Conservation (phyloP, 2,113 vertebrate genomes). For the Salvelinus sp. region DNA sequence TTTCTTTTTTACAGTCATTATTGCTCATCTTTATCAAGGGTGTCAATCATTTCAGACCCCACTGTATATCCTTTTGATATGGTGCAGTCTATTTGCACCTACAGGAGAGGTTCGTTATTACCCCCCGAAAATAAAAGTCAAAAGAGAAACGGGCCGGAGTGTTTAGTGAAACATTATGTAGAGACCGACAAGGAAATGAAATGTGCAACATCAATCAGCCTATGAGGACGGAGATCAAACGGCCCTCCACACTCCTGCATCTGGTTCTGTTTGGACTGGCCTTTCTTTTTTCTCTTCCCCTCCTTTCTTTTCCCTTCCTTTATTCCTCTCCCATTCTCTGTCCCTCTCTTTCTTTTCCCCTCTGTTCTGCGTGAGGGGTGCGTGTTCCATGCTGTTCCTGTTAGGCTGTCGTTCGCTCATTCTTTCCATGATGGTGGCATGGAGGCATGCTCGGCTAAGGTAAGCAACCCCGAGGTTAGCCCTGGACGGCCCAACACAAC, state of each 20-base stretch:
- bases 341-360: slow-evolving; percentile 27
- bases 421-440: slow-evolving; percentile 73
- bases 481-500: slow-evolving; percentile 25
- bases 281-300: slow-evolving; percentile 51
- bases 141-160: slow-evolving; percentile 62
- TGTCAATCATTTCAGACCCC: too few relatives aligned
- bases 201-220: slow-evolving; percentile 77
- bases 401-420: slow-evolving; percentile 64
- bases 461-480: slow-evolving; percentile 41
- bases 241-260: slow-evolving; percentile 68
- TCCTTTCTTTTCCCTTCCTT: slow-evolving; percentile 41
- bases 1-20: too few relatives aligned
- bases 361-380: slow-evolving; percentile 44
- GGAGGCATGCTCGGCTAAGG: slow-evolving; percentile 64
- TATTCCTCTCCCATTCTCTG: slow-evolving; percentile 12
- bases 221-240: slow-evolving; percentile 77
- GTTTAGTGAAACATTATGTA: slow-evolving; percentile 80
- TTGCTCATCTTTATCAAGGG: too few relatives aligned
- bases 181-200: slow-evolving; percentile 78
- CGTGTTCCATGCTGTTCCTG: slow-evolving; percentile 65
- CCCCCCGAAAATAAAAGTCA: slow-evolving; percentile 55
- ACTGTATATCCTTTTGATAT: slow-evolving; percentile 31
- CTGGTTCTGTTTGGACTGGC: slow-evolving; percentile 70
- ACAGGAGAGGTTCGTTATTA: slow-evolving; percentile 65
- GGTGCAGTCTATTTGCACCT: slow-evolving; percentile 54